Conservation (phyloP, 2,888 invertebrate genomes). For the Tillus elongatus region DNA sequence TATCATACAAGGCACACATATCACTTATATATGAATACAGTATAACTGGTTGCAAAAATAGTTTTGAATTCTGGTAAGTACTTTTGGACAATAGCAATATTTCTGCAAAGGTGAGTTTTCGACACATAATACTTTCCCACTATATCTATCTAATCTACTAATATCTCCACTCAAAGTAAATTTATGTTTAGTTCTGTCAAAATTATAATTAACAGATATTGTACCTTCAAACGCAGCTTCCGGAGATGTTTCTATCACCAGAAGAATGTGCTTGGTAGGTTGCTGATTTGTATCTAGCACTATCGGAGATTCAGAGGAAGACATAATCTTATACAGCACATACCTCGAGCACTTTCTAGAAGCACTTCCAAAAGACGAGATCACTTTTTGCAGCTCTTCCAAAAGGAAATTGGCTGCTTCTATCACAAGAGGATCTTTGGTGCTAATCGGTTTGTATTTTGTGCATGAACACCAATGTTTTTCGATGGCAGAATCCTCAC, state of each 20-base stretch:
- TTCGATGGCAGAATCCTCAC: slow-evolving; percentile 56
- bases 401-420: slow-evolving; percentile 47
- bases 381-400: slow-evolving; percentile 23
- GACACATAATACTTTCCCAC: slow-evolving; percentile 45
- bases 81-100: slow-evolving; percentile 45
- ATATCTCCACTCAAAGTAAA: slow-evolving; percentile 50
- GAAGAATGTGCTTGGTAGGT: slow-evolving; percentile 47
- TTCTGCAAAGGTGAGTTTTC: slow-evolving; percentile 44
- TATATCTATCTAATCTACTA: slow-evolving; percentile 51
- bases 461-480: slow-evolving; percentile 71
- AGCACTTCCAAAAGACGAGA: slow-evolving; percentile 6
- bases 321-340: slow-evolving; percentile 25
- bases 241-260: slow-evolving; percentile 57
- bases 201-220: slow-evolving; percentile 39
- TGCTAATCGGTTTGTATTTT: slow-evolving; percentile 44
- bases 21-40: slow-evolving; percentile 1
- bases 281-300: slow-evolving; percentile 22
- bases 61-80: background rate
- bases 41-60: background rate
- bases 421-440: slow-evolving; percentile 44
- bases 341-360: slow-evolving; percentile 24
- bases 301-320: slow-evolving; percentile 24
- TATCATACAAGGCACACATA: too few species aligned
- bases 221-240: slow-evolving; percentile 63
- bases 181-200: slow-evolving; percentile 4